These are phyloP conservation scores for Amia ocellicauda DNA, from an alignment of 2,113 vertebrate genomes.

Conservation along the genomic window DNA sequence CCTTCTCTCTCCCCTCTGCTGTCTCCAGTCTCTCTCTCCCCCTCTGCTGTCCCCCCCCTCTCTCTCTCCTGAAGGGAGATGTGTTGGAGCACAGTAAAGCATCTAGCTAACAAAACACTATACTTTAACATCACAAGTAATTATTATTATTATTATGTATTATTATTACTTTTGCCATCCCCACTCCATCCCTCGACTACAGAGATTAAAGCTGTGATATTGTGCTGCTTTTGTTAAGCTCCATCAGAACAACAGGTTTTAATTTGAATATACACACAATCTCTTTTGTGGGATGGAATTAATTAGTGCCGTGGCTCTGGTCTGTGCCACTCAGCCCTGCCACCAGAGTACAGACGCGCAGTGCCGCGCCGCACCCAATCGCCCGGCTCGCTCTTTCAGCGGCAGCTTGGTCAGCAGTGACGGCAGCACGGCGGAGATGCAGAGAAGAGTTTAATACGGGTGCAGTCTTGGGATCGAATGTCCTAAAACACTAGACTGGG, in stretches of 20 bases:
- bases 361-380: no score
- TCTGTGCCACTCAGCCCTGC: constrained; percentile 1
- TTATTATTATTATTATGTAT: neutral
- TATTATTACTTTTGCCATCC: neutral
- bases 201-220: neutral
- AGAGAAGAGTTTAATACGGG: constrained; percentile 4
- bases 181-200: neutral
- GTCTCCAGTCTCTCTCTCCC: neutral
- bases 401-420: neutral
- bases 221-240: neutral
- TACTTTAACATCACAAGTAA: neutral
- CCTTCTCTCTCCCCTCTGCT: constrained; percentile 34
- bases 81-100: no score
- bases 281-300: constrained; percentile 12
- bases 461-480: constrained; percentile 9
- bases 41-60: no score
- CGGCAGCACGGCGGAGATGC: neutral
- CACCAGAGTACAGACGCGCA: no score
- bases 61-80: no score
- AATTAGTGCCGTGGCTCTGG: neutral
- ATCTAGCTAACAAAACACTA: neutral
- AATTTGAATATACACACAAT: neutral
- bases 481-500: constrained; percentile 9
- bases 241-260: neutral
- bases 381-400: no score